These are phyloP conservation scores for Orientallactaga bullata DNA, from an alignment of 2,113 vertebrate species.

Conservation along the genomic window DNA sequence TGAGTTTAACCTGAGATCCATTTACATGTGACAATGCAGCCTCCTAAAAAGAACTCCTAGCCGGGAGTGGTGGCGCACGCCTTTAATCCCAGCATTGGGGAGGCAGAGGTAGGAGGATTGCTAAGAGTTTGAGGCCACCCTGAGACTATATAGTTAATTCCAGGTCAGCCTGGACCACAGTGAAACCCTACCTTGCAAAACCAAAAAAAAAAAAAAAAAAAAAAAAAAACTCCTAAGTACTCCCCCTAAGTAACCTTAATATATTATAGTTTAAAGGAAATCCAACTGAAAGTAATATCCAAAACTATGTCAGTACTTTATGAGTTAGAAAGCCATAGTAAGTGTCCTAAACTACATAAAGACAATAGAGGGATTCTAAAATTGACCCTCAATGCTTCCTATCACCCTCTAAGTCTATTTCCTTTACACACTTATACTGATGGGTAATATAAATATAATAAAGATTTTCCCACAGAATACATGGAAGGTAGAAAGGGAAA, in stretches of 20 bases:
- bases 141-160: too few species aligned
- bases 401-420: background rate
- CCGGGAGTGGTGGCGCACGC: too few species aligned
- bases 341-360: background rate
- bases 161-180: too few species aligned
- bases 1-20: conserved; percentile 19
- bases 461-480: background rate
- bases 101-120: too few species aligned
- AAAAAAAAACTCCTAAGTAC: conserved; percentile 3
- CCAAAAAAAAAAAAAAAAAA: too few species aligned
- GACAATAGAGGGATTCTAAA: background rate
- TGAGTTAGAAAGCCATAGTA: background rate
- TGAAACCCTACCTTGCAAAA: too few species aligned
- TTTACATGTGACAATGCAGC: conserved; percentile 18
- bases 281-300: background rate
- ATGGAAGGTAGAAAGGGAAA: background rate
- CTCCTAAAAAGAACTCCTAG: conserved; percentile 34
- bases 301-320: conserved; percentile 34
- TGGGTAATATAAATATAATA: background rate
- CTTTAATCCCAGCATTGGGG: too few species aligned
- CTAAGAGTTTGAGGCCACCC: too few species aligned
- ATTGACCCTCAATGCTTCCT: background rate
- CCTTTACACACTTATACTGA: background rate
- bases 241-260: conserved; percentile 52
- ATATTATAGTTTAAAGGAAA: conserved; percentile 29